Conservation (phyloP, 2,113 vertebrate genomes). For the Daboia siamensis region DNA sequence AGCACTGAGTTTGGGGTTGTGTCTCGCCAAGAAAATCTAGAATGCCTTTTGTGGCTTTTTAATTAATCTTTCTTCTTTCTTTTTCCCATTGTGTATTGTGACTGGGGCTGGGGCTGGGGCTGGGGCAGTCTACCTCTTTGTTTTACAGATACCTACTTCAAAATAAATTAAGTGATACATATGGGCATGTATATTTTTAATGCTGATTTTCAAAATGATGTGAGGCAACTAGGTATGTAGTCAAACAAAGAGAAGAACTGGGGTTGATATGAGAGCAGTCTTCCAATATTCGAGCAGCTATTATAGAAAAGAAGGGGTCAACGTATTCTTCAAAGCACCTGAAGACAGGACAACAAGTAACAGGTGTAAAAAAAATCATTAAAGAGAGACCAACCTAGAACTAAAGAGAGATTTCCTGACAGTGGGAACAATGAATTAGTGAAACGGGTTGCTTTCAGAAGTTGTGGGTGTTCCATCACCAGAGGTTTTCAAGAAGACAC, state of each 20-base stretch:
- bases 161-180: not conserved
- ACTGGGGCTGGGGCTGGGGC: not conserved
- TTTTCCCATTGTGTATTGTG: not conserved
- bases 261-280: not conserved
- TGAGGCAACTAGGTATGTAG: not conserved
- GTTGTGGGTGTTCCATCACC: not conserved
- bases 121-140: not conserved
- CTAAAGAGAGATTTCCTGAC: not conserved
- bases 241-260: not conserved
- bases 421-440: not conserved
- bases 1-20: conserved; percentile 15
- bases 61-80: conserved; percentile 1
- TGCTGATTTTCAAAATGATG: not conserved
- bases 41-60: not conserved
- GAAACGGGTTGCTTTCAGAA: not conserved
- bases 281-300: not conserved
- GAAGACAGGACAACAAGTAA: not conserved
- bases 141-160: accelerated
- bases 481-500: not conserved
- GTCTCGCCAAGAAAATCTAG: not conserved
- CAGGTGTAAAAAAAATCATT: not conserved
- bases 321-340: not conserved
- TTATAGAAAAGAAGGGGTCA: not conserved
- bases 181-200: not conserved
- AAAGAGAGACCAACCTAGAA: not conserved